Base-by-base conservation (phyloP, 2,888 invertebrate genomes). In the Apamea epomidion region DNA sequence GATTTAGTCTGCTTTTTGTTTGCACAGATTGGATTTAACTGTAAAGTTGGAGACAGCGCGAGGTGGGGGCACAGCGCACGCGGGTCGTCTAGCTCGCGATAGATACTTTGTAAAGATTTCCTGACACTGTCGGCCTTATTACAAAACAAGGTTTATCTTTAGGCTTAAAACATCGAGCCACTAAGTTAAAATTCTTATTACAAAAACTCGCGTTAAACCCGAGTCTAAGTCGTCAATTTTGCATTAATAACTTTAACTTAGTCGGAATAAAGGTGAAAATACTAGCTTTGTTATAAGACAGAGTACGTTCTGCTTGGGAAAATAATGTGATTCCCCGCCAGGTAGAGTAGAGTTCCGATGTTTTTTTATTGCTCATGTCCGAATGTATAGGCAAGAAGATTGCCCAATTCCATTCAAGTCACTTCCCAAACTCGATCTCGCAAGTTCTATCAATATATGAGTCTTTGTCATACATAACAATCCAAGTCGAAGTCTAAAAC, bases 21-120 rank as follows among this genome's bases (percentile, higher is more conserved):
- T 92, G 91, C 82, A 90, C 93, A 92, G 92, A 89, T 91, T 91
- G 92, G 81, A 87, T 90, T 82, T 89, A 83, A 86, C 88, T 84
- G 86, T 87, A 74, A 86, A 80, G 78, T 75, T 87, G 78, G 86
- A 85, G 81, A 85, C 84, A 81, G 80, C 78, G 76, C 25, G 69
- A 32, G 83, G 84, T 79, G 73, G 45, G 85, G 85, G 25, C 83
- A 8, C 77, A 82, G 65, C 76, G 73, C 29, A 18, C 71, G 86
- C 85, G 86, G 54, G 25, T 37, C 62, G 16, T 45, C n/a, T 21
- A 29, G n/a, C 16, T 21, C 5, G n/a, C 10, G 2, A 64, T 29
- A 18, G 0, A 51, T 32, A 64, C 18, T 37, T 58, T 68, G 25
- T n/a, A 12, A 29, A 45, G 12, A 62, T 48, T 16, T 67, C 25